These are phyloP conservation scores for Asbolus verrucosus DNA, from an alignment of 1,140 invertebrate species.

Conservation along the genomic window DNA sequence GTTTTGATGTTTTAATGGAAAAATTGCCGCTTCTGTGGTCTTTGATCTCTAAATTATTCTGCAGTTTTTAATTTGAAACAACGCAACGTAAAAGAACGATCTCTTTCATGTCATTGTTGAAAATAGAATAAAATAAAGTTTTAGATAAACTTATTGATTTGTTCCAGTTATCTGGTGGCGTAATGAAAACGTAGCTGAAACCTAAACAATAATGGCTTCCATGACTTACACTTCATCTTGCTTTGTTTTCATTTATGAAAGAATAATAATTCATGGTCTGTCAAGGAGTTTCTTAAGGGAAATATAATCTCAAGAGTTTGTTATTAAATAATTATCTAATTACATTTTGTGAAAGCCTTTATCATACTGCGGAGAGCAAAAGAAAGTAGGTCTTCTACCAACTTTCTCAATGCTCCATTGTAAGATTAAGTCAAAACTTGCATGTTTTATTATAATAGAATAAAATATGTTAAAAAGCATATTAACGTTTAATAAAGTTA, in stretches of 20 bases:
- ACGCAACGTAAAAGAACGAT: too few species aligned
- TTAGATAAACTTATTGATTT: too few species aligned
- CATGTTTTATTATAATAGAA: neutral
- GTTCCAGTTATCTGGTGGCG: too few species aligned
- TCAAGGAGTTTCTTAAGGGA: too few species aligned
- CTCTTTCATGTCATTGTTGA: neutral
- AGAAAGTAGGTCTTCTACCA: conserved; percentile 8
- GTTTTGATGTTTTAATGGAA: conserved; percentile 1
- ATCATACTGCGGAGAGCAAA: too few species aligned
- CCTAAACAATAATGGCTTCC: too few species aligned
- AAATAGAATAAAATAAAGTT: neutral
- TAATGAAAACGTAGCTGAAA: too few species aligned
- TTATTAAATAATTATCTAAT: conserved; percentile 19
- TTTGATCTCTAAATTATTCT: neutral
- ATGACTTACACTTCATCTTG: too few species aligned
- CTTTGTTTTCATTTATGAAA: too few species aligned
- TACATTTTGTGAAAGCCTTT: neutral
- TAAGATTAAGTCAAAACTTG: conserved; percentile 12
- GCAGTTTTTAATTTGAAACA: neutral
- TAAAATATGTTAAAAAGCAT: neutral
- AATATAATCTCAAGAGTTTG: neutral
- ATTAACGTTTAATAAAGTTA: neutral
- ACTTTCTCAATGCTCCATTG: conserved; percentile 7
- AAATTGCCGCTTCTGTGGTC: too few species aligned
- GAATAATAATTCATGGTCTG: too few species aligned